Percentiles rank a stretch among this genome's conserved stretches.
Evolutionary conservation across 2,888 invertebrate genomes (phyloP).

Genomic region (Eupeodes latifasciatus): DNA sequence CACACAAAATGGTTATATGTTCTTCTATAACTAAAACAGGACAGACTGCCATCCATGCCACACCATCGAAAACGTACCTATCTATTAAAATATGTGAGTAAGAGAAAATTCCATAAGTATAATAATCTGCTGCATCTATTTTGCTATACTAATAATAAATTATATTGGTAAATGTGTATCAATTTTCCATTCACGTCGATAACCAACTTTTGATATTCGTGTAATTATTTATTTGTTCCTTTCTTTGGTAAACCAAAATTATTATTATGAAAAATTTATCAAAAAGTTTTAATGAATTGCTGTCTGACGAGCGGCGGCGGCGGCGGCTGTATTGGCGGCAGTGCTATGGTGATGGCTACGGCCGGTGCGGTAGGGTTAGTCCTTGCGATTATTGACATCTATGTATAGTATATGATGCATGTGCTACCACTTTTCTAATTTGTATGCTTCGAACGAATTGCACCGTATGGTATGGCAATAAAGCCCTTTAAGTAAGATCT

Average conservation of each 20-base stretch:
- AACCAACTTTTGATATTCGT: not conserved
- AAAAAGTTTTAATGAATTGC: slow-evolving; percentile 19
- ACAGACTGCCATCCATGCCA: too few relatives aligned
- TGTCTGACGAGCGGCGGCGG: not conserved
- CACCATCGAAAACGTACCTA: too few relatives aligned
- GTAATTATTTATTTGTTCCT: not conserved
- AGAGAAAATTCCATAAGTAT: too few relatives aligned
- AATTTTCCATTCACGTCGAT: slow-evolving; percentile 12
- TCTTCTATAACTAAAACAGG: too few relatives aligned
- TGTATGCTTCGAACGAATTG: not conserved
- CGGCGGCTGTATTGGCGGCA: too few relatives aligned
- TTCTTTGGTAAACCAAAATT: not conserved
- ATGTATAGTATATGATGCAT: not conserved
- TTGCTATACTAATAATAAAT: not conserved
- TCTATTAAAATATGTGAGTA: too few relatives aligned
- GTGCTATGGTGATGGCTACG: too few relatives aligned
- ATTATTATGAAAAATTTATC: not conserved
- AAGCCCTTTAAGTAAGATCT: not conserved
- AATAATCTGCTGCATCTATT: too few relatives aligned
- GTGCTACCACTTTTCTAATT: not conserved
- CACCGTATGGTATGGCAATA: not conserved
- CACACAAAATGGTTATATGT: too few relatives aligned
- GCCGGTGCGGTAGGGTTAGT: too few relatives aligned
- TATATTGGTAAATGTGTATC: not conserved
- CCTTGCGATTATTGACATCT: not conserved